Evolutionary conservation across 2,888 invertebrate genomes (phyloP).

Genomic region (Bedellia somnulentella): DNA sequence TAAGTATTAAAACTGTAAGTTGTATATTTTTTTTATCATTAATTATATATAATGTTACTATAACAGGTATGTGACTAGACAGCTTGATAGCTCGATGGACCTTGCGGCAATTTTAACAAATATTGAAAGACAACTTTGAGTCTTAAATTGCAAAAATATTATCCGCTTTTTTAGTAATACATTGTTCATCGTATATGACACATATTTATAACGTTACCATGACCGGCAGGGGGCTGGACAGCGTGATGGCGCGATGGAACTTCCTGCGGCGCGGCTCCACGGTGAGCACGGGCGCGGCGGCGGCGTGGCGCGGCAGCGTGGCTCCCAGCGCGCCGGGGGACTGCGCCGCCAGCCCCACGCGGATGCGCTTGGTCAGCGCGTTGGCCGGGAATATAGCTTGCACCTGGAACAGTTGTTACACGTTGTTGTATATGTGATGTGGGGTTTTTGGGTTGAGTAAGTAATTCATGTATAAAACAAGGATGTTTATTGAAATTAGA

Average conservation of each 20-base stretch:
- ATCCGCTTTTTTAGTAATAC: too few species aligned
- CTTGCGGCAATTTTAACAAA: too few species aligned
- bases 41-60: too few species aligned
- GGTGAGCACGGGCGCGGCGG: conserved; percentile 96
- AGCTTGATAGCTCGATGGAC: too few species aligned
- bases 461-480: background rate
- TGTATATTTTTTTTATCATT: too few species aligned
- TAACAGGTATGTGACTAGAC: too few species aligned
- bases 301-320: conserved; percentile 93
- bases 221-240: conserved; percentile 91
- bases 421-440: background rate
- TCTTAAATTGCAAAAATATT: too few species aligned
- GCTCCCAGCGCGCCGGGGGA: conserved; percentile 83
- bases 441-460: background rate
- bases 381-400: conserved; percentile 88
- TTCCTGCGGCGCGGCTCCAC: conserved; percentile 96
- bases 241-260: conserved; percentile 97
- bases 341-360: conserved; percentile 97
- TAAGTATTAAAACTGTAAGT: too few species aligned
- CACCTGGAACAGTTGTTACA: conserved; percentile 54
- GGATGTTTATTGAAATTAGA: too few species aligned
- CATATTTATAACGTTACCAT: too few species aligned
- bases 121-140: too few species aligned
- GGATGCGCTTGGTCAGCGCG: conserved; percentile 98
- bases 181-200: too few species aligned